Conservation (phyloP, 2,113 vertebrate genomes). For the Taxidea taxus region DNA sequence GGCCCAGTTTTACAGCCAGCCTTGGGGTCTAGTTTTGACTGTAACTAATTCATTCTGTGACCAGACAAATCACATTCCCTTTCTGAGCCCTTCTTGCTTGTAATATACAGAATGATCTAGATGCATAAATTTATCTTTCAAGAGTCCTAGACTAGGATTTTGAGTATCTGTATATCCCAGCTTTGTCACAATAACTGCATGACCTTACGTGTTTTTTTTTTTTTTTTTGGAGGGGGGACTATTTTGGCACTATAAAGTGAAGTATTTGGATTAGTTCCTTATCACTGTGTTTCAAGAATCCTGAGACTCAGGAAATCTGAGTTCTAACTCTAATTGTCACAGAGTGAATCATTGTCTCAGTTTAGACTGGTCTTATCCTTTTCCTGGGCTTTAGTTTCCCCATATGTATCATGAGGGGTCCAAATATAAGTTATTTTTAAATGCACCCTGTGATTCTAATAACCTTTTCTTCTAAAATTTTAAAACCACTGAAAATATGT, state of each 20-base stretch:
- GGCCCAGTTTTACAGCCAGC: neutral
- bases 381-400: constrained; percentile 19
- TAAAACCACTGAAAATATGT: constrained; percentile 46
- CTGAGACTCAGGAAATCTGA: constrained; percentile 17
- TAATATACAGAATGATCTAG: neutral
- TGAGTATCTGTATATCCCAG: neutral
- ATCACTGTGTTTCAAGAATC: constrained; percentile 4
- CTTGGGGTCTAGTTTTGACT: neutral
- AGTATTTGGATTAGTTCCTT: neutral
- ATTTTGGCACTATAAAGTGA: constrained; percentile 38
- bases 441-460: neutral
- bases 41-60: neutral
- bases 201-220: neutral
- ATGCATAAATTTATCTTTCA: constrained; percentile 16
- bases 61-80: neutral
- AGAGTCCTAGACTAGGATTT: neutral
- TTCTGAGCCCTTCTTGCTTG: neutral
- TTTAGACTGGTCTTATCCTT: neutral
- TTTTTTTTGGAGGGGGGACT: neutral
- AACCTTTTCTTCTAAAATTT: constrained; percentile 31
- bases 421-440: constrained; percentile 18
- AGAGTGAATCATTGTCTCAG: neutral
- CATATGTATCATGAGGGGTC: neutral
- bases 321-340: neutral
- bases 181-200: neutral